Base-by-base conservation (phyloP, 2,888 invertebrate species). In the Heliothis peltigera region DNA sequence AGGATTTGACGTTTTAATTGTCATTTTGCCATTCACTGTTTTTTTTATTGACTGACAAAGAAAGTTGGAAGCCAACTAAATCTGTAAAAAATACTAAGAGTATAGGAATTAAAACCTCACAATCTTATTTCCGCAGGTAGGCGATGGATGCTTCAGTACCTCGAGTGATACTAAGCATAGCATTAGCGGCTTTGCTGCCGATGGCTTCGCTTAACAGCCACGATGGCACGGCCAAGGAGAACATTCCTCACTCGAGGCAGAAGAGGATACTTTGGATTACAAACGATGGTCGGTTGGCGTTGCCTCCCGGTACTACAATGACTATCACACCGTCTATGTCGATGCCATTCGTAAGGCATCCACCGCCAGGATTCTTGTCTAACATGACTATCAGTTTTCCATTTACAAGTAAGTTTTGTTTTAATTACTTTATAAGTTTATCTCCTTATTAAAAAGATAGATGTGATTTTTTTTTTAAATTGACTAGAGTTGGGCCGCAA, bases 221-320 rank as follows among this genome's bases (percentile, higher is more conserved):
- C 55, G 91, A 90, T 42, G 85, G 85, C 22, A 68, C 88, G 47
- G 87, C 91, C 42, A 93, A 94, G 76, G 92, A 95, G 71, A 87
- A 94, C 70, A 86, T 92, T 75, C 95, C 96, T 42, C 97, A 97
- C 91, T 97, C 97, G 44, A 95, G 98, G 69, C 97, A 97, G 88
- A 98, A 98, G 88, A 96, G 98, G 84, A 95, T 98, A 80, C 94
- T 98, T 47, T 98, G 98, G 98, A 96, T 98, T 73, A 98, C 98
- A 10, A 97, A 97, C 75, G 98, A 98, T 87, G 98, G 98, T 1
- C 95, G 98, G 6, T 91, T 98, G 82, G 98, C 98, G 0, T 87
- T 98, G 76, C 98, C 98, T 1, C 98, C 98, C 0, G 98, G 98
- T 47, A 98, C 98, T 0, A 95, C 97, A 2, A 95, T 98, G 91